These are phyloP conservation scores for Siniperca knerii DNA, from an alignment of 2,113 vertebrate species.

Conservation along the genomic window DNA sequence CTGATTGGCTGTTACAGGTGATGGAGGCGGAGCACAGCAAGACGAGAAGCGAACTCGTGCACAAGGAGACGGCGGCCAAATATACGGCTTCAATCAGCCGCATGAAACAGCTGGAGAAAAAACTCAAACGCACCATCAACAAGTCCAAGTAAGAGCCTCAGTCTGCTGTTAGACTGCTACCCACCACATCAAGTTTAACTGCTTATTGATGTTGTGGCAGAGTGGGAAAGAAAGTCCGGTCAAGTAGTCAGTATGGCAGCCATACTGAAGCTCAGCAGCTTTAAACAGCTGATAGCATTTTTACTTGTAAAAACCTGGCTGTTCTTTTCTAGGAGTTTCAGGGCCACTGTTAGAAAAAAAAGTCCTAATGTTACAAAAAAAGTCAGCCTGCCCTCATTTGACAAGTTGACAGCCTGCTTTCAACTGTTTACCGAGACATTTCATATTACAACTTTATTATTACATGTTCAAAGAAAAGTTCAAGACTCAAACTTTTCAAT, in stretches of 20 bases:
- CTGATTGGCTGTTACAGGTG: constrained; percentile 84
- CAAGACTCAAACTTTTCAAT: too few species aligned
- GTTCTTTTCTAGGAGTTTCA: too few species aligned
- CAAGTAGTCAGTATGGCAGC: not conserved
- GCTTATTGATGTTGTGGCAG: not conserved
- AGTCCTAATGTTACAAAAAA: too few species aligned
- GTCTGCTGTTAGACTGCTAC: not conserved
- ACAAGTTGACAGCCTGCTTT: too few species aligned
- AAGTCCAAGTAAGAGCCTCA: constrained; percentile 93
- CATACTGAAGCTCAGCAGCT: not conserved
- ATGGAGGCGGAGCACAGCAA: constrained; percentile 98
- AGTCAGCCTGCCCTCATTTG: too few species aligned
- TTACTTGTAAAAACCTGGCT: too few species aligned
- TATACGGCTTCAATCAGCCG: constrained; percentile 92
- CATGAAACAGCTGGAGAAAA: constrained; percentile 98
- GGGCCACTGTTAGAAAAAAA: too few species aligned
- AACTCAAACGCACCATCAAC: constrained; percentile 96
- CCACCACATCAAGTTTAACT: not conserved
- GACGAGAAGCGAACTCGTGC: constrained; percentile 91
- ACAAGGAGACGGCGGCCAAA: constrained; percentile 95
- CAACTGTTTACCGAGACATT: too few species aligned
- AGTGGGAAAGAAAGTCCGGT: not conserved
- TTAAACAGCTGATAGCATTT: not conserved
- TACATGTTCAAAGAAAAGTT: too few species aligned
- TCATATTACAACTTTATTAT: too few species aligned